Evolutionary conservation across 2,888 invertebrate genomes (phyloP).

Genomic region (Leucophora obtusa): DNA sequence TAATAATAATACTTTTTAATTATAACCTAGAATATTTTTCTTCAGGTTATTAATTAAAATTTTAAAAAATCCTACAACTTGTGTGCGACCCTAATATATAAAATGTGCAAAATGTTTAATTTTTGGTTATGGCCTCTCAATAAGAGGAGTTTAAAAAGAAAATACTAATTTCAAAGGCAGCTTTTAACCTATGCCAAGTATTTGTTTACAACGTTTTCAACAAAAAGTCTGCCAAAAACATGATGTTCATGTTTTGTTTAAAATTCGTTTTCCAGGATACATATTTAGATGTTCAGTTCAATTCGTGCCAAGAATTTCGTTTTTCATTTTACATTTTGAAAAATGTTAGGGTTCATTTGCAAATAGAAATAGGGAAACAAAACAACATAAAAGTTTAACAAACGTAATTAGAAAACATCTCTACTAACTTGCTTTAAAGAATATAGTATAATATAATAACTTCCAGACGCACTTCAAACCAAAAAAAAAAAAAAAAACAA

Average conservation of each 20-base stretch:
- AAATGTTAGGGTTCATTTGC: conserved; percentile 55
- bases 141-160: conserved; percentile 33
- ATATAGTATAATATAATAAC: conserved; percentile 32
- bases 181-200: conserved; percentile 25
- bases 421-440: conserved; percentile 27
- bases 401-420: conserved; percentile 50
- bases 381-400: conserved; percentile 39
- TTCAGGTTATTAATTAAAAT: too few species aligned
- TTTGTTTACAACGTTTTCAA: conserved; percentile 31
- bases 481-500: background rate
- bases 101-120: conserved; percentile 18
- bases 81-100: background rate
- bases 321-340: conserved; percentile 1
- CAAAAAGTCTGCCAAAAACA: conserved; percentile 46
- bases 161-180: conserved; percentile 52
- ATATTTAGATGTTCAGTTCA: conserved; percentile 31
- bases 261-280: conserved; percentile 11
- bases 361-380: conserved; percentile 25
- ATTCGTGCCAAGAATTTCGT: conserved; percentile 54
- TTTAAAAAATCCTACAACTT: too few species aligned
- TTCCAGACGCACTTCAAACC: conserved; percentile 55
- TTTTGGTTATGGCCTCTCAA: conserved; percentile 23
- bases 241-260: conserved; percentile 47
- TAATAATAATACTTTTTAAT: too few species aligned
- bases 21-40: too few species aligned